Evolutionary conservation across 2,888 invertebrate species (phyloP).

Genomic region (Volucella inflata): DNA sequence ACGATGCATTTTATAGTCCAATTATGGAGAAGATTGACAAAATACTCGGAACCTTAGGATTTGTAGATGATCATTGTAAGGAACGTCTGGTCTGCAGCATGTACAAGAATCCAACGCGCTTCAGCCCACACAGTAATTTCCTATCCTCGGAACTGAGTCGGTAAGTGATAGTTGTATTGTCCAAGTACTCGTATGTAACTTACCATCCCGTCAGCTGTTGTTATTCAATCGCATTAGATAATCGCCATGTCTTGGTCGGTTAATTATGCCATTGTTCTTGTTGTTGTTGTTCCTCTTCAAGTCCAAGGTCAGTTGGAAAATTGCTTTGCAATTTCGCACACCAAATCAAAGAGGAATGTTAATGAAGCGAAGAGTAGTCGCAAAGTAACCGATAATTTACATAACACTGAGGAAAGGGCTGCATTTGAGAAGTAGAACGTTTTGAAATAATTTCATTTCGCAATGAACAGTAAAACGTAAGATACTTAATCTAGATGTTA

Average conservation of each 20-base stretch:
- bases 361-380: not conserved
- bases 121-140: slow-evolving; percentile 93
- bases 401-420: too few species aligned
- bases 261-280: slow-evolving; percentile 2
- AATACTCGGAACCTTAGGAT: slow-evolving; percentile 89
- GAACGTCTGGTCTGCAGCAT: slow-evolving; percentile 93
- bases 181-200: slow-evolving; percentile 36
- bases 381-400: too few species aligned
- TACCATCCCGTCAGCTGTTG: slow-evolving; percentile 43
- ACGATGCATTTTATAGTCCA: slow-evolving; percentile 90
- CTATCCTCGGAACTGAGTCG: slow-evolving; percentile 94
- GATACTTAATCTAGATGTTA: too few species aligned
- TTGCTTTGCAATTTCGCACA: not conserved
- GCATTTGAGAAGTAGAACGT: too few species aligned
- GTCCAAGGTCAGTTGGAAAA: slow-evolving; percentile 49
- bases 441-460: too few species aligned
- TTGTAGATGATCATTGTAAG: slow-evolving; percentile 89
- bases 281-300: not conserved
- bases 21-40: slow-evolving; percentile 91
- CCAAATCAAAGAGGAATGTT: not conserved
- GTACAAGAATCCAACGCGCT: slow-evolving; percentile 92
- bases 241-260: slow-evolving; percentile 24
- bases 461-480: too few species aligned
- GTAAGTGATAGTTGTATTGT: slow-evolving; percentile 85
- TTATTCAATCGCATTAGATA: slow-evolving; percentile 35